These are phyloP conservation scores for Echinops telfairi DNA, from an alignment of 2,113 vertebrate genomes.

Conservation along the genomic window DNA sequence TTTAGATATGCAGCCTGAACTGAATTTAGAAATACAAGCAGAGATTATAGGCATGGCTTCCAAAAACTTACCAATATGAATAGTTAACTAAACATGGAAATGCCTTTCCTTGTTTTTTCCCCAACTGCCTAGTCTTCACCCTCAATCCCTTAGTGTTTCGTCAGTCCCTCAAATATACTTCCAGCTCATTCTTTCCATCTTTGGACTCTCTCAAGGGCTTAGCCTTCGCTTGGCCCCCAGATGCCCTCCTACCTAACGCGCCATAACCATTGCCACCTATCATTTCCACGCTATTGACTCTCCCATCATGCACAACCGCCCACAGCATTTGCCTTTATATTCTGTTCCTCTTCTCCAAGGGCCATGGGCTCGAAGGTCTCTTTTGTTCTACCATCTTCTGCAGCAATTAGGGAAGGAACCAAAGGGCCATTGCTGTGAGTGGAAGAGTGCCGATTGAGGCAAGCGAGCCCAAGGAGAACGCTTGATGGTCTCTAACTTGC, in stretches of 20 bases:
- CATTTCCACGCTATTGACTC: not conserved
- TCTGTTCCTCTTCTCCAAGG: not conserved
- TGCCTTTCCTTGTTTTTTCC: no score
- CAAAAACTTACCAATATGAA: not conserved
- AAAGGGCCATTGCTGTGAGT: not conserved
- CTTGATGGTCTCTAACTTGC: slow-evolving; percentile 24
- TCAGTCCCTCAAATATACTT: slow-evolving; percentile 23
- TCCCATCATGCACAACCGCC: not conserved
- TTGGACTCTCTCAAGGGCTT: not conserved
- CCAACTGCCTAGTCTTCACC: not conserved
- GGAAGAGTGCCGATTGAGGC: not conserved
- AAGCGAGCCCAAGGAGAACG: not conserved
- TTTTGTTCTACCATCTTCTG: slow-evolving; percentile 3
- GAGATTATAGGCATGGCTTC: not conserved
- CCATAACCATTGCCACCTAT: slow-evolving; percentile 16
- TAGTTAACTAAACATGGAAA: no score
- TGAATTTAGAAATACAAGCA: slow-evolving; percentile 38
- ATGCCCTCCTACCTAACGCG: not conserved
- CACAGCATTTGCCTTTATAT: no score
- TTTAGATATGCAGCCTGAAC: not conserved
- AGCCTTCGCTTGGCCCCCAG: not conserved
- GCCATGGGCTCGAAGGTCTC: not conserved
- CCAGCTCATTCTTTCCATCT: not conserved
- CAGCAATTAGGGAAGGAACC: not conserved
- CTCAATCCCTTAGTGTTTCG: slow-evolving; percentile 4